Evolutionary conservation across 2,113 vertebrate species (phyloP), one percentile per base, ranked within the genome.

Genomic region (Elanoides forficatus): DNA sequence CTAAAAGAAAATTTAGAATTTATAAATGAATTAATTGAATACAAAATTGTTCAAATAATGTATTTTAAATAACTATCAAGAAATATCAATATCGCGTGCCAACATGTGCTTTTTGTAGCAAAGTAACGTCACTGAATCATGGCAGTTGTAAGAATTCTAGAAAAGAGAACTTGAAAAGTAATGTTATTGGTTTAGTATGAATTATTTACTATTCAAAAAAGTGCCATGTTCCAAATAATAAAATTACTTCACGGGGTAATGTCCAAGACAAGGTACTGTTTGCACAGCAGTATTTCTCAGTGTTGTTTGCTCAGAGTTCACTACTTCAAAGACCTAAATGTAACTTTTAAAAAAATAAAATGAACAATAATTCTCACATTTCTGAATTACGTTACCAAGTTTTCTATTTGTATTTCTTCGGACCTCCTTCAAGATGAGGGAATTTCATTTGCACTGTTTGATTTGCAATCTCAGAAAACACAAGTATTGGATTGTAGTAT

Each of bases 391-490:
- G 21, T 66, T 90, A 82, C 50, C 21, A 96, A 26, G 23, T 81
- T 74, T 71, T 60, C 32, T 47, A 7, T 89, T 81, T 95, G 20
- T 86, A 34, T 91, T 97, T 95, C 73, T 67, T 93, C 67, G 50
- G 76, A 66, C 75, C 66, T 93, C 95, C 86, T 95, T 91, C 83
- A 96, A 86, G 84, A 88, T 25, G 66, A 93, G 62, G 76, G 93
- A 80, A 95, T 97, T 98, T 97, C 63, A 76, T 95, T 89, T 97
- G 94, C 90, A 90, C 93, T 97, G 81, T 95, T 92, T 96, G 94
- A 96, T 97, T 96, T 98, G 68, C 48, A 91, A 48, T 97, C 80
- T 94, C 71, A 84, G 91, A 97, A 98, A 95, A 97, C 86, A 96
- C 13, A 36, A 60, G 66, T 88, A 95, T 97, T 97, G 93, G 88